Percentiles rank a stretch among this genome's conserved stretches.
phyloP scores from a whole-genome alignment of 2,797 vertebrate genomes.

The Hypotaenidia okinawae region DNA sequence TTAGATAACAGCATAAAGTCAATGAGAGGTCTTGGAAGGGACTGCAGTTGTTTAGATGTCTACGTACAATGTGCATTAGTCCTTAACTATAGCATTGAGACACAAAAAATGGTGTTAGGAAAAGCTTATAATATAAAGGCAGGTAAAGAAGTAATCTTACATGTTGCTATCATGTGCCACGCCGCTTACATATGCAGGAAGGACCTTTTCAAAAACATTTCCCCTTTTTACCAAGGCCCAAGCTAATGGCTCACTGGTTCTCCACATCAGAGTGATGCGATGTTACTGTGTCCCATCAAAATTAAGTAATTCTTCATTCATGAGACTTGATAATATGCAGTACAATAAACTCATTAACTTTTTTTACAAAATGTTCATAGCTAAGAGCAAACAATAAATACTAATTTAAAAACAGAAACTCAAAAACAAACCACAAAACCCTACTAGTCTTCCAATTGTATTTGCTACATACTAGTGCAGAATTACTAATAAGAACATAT shows the following conservation, averaged over 20 bases:
- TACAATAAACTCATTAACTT: neutral
- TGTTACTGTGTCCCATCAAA: neutral
- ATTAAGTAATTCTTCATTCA: neutral
- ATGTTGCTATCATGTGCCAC: neutral
- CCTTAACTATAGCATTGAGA: neutral
- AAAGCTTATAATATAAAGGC: neutral
- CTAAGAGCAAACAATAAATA: constrained; percentile 9
- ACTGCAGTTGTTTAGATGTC: neutral
- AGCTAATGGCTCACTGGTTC: neutral
- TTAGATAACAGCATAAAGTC: neutral
- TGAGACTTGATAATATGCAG: neutral
- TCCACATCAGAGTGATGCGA: neutral
- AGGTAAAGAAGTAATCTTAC: neutral
- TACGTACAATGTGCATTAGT: neutral
- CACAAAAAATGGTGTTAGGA: neutral
- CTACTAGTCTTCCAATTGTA: constrained; percentile 9
- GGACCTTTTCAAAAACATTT: neutral
- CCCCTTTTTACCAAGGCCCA: neutral
- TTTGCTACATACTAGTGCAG: constrained; percentile 32
- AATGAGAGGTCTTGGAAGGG: neutral
- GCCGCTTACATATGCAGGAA: neutral
- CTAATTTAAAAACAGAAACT: neutral
- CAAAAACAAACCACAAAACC: neutral
- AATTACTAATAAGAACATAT: constrained; percentile 60
- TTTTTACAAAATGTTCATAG: neutral